Base-by-base conservation (phyloP, 1,140 invertebrate genomes). In the Papilio helenus region DNA sequence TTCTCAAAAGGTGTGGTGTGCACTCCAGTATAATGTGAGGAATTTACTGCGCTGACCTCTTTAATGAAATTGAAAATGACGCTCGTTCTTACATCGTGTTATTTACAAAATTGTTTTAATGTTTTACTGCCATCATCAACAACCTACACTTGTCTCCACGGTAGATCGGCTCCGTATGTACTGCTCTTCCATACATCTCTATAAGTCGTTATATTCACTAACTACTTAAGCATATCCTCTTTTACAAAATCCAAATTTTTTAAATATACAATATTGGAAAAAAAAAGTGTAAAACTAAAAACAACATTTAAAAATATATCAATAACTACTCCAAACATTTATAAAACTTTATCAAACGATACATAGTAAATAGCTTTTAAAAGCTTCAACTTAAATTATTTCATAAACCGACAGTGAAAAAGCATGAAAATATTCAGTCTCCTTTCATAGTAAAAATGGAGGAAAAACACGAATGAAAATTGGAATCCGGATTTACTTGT, bases 31-130 rank as follows among this genome's bases (percentile, higher is more conserved):
- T 90, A 87, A 89, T 89, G 84, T 86, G 83, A 86, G 81, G 86
- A 89, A 90, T 90, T 88, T 88, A 89, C 83, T 87, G 84, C 82
- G 80, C 77, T 84, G 85, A 86, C 84, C 86, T 49, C 84, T 86
- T 80, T 90, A 87, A 88, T 87, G 87, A 89, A 89, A 89, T 88
- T 90, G 88, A 90, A 87, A 84, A 85, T 84, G 82, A 77, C 5
- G 39, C 68, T 55, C 51, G 51, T 9, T 55, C 5, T 55, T 20
- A 55, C 51, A 55, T 55, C 51, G 51, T n/a, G 1, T 20, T 55
- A 10, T 55, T 55, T 55, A 46, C 44, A 46, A 46, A 46, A 46
- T 10, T 46, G 12, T 46, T 46, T 46, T 46, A 46, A 46, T 46
- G 0, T 46, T 46, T 39, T 39, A 39, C 7, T 7, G 46, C 5